phyloP scores from a whole-genome alignment of 2,113 vertebrate species.

The Jacana jacana region DNA sequence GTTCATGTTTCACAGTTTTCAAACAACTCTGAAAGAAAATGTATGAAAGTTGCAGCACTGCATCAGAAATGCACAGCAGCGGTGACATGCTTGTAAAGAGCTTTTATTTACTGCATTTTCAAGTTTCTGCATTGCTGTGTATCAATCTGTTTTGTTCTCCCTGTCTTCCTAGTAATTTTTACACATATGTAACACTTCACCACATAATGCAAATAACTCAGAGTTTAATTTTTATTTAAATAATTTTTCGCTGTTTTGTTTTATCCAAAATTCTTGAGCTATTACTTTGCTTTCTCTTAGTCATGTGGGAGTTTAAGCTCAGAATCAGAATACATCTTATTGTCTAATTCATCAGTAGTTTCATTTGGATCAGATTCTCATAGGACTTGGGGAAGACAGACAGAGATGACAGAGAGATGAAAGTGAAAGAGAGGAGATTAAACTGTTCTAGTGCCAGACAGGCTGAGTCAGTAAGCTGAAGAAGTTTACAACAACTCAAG shows the following conservation, averaged over 20 bases:
- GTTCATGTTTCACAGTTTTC: fast-evolving
- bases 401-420: background rate
- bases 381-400: background rate
- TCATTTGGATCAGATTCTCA: background rate
- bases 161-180: background rate
- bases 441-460: background rate
- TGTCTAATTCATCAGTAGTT: background rate
- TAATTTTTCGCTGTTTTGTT: background rate
- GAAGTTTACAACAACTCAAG: background rate
- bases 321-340: background rate
- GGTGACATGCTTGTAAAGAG: background rate
- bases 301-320: background rate
- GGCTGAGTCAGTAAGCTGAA: background rate
- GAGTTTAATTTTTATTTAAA: background rate
- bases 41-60: background rate
- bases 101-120: background rate
- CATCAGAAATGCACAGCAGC: background rate
- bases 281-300: background rate
- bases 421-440: background rate
- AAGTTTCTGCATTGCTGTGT: background rate
- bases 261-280: background rate
- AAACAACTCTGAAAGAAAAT: background rate
- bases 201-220: background rate
- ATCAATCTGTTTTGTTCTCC: background rate
- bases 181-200: background rate